Evolutionary conservation across 2,888 invertebrate species (phyloP).

Genomic region (Pharmacophagus antenor): DNA sequence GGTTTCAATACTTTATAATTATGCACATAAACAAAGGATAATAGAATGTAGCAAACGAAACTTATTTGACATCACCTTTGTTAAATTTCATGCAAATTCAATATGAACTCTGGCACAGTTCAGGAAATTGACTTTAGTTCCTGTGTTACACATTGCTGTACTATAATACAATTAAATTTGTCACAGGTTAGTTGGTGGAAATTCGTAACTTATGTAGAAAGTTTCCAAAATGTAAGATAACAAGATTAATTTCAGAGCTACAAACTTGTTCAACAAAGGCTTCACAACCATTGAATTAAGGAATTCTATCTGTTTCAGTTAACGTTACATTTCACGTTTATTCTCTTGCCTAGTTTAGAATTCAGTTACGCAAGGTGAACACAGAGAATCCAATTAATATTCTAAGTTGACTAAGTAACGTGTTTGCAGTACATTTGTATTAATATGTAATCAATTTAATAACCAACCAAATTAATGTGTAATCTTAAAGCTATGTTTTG

Average conservation of each 20-base stretch:
- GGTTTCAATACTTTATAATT: neutral
- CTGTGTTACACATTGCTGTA: conserved; percentile 10
- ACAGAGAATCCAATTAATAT: neutral
- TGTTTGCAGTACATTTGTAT: too few species aligned
- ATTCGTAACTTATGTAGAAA: conserved; percentile 11
- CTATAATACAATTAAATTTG: conserved; percentile 21
- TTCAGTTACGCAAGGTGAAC: neutral
- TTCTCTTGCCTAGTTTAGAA: neutral
- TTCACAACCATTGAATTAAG: conserved; percentile 5
- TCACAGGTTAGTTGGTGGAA: conserved; percentile 18
- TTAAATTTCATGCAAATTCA: conserved; percentile 21
- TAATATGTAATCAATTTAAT: too few species aligned
- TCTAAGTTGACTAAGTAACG: neutral
- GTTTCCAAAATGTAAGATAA: conserved; percentile 20
- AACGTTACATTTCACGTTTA: neutral
- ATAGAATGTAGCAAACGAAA: neutral
- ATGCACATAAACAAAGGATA: neutral
- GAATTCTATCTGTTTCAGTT: conserved; percentile 2
- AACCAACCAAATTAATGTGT: too few species aligned
- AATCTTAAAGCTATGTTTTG: too few species aligned
- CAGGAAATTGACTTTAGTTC: conserved; percentile 18
- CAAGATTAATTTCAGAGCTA: conserved; percentile 17
- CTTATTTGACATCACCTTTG: conserved; percentile 17
- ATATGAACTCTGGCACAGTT: conserved; percentile 12
- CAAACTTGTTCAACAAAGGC: conserved; percentile 6